Base-by-base conservation (phyloP, 1,140 invertebrate genomes). In the Sarcophaga peregrina region DNA sequence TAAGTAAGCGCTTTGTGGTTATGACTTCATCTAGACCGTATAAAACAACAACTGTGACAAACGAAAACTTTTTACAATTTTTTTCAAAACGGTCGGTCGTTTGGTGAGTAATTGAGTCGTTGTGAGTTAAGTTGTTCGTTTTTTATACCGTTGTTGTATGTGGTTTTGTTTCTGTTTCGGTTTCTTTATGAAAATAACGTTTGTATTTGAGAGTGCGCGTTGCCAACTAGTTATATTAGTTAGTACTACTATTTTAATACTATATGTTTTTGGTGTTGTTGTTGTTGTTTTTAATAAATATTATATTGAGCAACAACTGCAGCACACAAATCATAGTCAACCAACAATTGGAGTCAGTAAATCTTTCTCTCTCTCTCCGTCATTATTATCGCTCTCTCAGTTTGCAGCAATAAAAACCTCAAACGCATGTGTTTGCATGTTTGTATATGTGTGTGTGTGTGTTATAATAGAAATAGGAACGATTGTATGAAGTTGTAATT, bases 1-100 rank as follows among this genome's bases (percentile, higher is more conserved):
- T 37, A 2, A 2, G 4, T 37, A 37, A 37, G 25, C 25, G 25
- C 25, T 58, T 58, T 68, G n/a, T 68, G 62, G 25, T 37, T 68
- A 68, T 68, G 62, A 68, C 62, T 68, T 68, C 62, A 68, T n/a
- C 62, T 68, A 68, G 20, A 68, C 62, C 62, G 62, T 68, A 68
- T 68, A 68, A 68, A 68, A 68, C 62, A 68, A 68, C 62, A 68
- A 68, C 62, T 68, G 62, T 68, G 62, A 68, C 17, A 20, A 68
- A 20, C 9, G 17, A 9, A 10, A 13, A 10, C n/a, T 17, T 68
- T 68, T 68, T 68, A 68, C 62, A 20, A 68, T 68, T 68, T 68
- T 68, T 68, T 68, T 62, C 6, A 58, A 68, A 68, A 68, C 62
- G 62, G 62, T 68, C 62, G 62, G 25, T 58, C 54, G 54, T 15